Evolutionary conservation across 2,888 invertebrate genomes (phyloP).

Genomic region (Diaprepes abbreviatus): DNA sequence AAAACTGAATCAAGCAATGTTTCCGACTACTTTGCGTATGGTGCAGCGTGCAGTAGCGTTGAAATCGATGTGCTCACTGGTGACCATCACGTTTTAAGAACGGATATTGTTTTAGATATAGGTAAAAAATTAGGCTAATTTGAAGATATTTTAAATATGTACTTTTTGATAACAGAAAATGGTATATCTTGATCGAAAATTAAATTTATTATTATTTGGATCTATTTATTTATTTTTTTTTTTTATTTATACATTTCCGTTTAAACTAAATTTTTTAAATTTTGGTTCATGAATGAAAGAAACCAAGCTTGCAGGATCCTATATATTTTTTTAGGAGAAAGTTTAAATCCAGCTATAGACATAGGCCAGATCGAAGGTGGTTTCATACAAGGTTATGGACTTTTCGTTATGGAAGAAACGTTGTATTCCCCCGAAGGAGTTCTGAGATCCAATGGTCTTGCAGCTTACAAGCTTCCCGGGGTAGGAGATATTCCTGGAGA

Average conservation of each 20-base stretch:
- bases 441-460: conserved; percentile 89
- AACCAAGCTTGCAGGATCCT: no score
- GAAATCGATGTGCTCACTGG: conserved; percentile 96
- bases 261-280: no score
- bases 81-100: conserved; percentile 88
- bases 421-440: conserved; percentile 88
- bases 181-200: no score
- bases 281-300: no score
- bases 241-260: no score
- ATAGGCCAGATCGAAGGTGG: conserved; percentile 98
- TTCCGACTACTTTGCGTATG: conserved; percentile 89
- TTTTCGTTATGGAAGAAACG: conserved; percentile 92
- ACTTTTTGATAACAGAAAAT: no score
- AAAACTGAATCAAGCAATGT: conserved; percentile 78
- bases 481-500: conserved; percentile 92
- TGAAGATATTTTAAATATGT: no score
- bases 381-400: conserved; percentile 94
- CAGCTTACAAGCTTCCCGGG: conserved; percentile 94
- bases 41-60: conserved; percentile 88
- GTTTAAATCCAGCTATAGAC: conserved; percentile 96
- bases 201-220: no score
- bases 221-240: no score
- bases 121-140: no score
- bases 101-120: conserved; percentile 97
- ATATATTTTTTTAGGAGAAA: conserved; percentile 77